Conservation (phyloP, 2,888 invertebrate genomes). For the Tenodera sinensis region DNA sequence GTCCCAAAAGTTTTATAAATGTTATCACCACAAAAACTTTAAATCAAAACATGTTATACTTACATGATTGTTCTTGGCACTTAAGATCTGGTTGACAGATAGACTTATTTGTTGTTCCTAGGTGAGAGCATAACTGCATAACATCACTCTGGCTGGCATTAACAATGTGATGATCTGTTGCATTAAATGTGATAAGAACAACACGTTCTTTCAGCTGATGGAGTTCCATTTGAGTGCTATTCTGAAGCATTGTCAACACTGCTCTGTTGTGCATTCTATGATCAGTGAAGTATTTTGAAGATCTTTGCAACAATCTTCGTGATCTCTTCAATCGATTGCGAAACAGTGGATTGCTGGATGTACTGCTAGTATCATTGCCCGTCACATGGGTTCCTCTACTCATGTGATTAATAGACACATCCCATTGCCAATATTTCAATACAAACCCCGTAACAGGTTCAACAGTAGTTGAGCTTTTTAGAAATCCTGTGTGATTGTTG, state of each 20-base stretch:
- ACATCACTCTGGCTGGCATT: conserved; percentile 78
- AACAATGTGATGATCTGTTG: conserved; percentile 67
- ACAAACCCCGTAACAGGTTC: conserved; percentile 65
- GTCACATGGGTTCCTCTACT: not conserved
- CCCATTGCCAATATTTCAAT: conserved; percentile 80
- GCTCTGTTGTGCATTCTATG: not conserved
- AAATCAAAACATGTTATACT: conserved; percentile 19
- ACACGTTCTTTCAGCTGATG: conserved; percentile 61
- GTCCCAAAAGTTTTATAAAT: no score
- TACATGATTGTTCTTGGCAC: conserved; percentile 63
- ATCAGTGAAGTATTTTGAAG: not conserved
- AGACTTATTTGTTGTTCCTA: conserved; percentile 43
- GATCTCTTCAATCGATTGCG: conserved; percentile 16
- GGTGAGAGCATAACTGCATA: conserved; percentile 62
- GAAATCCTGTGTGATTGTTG: conserved; percentile 45
- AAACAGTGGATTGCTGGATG: conserved; percentile 12
- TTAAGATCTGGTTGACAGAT: conserved; percentile 71
- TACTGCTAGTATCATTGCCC: not conserved
- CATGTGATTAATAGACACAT: not conserved
- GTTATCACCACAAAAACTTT: not conserved
- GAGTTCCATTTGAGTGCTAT: not conserved
- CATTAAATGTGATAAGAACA: conserved; percentile 74
- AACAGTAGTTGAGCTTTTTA: conserved; percentile 42
- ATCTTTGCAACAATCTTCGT: not conserved
- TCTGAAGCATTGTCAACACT: not conserved